These are phyloP conservation scores for Syngnathus typhle DNA, from an alignment of 2,113 vertebrate genomes.

Conservation along the genomic window DNA sequence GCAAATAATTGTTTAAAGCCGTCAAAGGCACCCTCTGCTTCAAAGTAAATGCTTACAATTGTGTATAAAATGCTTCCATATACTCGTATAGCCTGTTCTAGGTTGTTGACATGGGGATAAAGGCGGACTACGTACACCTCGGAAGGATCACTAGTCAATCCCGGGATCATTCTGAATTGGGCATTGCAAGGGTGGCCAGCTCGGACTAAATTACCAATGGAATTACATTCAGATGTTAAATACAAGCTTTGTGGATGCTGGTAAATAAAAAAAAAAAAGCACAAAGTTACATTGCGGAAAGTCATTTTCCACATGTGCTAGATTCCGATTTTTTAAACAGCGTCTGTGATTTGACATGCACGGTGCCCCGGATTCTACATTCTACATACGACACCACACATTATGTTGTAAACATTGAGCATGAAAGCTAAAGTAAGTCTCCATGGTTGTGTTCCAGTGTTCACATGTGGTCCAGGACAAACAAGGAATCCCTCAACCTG, in stretches of 20 bases:
- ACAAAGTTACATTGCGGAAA: conserved; percentile 3
- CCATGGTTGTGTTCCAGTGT: neutral
- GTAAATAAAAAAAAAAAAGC: neutral
- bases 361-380: conserved; percentile 46
- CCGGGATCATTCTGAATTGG: neutral
- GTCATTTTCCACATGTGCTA: conserved; percentile 4
- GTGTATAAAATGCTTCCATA: neutral
- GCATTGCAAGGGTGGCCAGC: neutral
- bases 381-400: conserved; percentile 30
- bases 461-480: neutral
- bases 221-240: neutral
- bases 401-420: conserved; percentile 42
- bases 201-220: neutral
- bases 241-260: neutral
- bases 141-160: neutral
- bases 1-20: neutral
- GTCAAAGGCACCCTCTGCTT: neutral
- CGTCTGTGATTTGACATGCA: conserved; percentile 45
- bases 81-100: neutral
- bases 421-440: conserved; percentile 4
- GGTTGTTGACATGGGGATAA: neutral
- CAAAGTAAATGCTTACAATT: neutral
- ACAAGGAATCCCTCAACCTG: neutral
- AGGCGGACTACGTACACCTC: neutral
- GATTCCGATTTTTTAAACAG: conserved; percentile 25